Evolutionary conservation across 2,888 invertebrate species (phyloP), one percentile per base, ranked within the genome.

Genomic region (Mesorhabditis spiculigera): DNA sequence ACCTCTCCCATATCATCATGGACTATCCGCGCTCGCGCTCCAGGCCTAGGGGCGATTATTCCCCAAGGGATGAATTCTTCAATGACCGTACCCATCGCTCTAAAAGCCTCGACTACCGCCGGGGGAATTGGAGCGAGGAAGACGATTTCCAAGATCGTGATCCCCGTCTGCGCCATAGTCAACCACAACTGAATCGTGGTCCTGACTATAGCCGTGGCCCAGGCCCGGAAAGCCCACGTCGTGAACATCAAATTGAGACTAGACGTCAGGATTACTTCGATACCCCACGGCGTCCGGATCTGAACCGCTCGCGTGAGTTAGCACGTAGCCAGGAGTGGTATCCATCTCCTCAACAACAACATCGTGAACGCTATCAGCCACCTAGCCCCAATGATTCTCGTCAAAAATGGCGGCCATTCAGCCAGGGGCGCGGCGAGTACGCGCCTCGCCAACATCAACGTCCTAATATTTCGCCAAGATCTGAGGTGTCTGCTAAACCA

Each of bases 311-410:
- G 43, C 42, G 67, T 3, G 67, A 16, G 4, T 45, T 70, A 3
- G 71, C 67, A 4, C 43, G 71, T 4, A 68, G 67, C 43, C 71
- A 71, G 65, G 71, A 71, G 45, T 71, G 71, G 71, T 68, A 71
- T 45, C 71, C 71, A 28, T 8, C n/a, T 5, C 16, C 50, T 43
- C 5, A 10, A 10, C 42, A 43, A 10, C 5, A 43, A 42, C 5
- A 10, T 13, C 61, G 65, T 63, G 58, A 4, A 66, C 67, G 0
- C n/a, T 63, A 8, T 58, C 65, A 5, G 64, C 67, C 4, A 43
- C 67, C 4, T 67, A 66, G 16, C 16, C 63, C 63, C n/a, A 28
- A 8, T 8, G 63, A 63, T 6, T 28, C 41, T 10, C 8, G 63
- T n/a, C 8, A 28, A 10, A 28, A 28, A 28, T 28, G 28, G 63